These are phyloP conservation scores for Xylota sylvarum DNA, from an alignment of 2,888 invertebrate species.

Conservation along the genomic window DNA sequence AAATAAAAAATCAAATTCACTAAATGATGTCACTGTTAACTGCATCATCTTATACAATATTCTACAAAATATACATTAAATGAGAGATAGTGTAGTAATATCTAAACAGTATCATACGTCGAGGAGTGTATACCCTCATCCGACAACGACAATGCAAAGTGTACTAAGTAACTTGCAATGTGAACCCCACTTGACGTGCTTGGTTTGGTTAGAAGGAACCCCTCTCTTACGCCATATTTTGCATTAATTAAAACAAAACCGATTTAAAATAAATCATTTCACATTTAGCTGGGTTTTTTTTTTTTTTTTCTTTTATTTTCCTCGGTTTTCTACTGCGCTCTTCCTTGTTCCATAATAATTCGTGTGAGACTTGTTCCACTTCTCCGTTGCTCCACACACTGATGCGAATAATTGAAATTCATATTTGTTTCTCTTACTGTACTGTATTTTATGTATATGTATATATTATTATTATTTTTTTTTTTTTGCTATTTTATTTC, in stretches of 20 bases:
- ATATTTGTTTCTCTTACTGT: conserved; percentile 59
- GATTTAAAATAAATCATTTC: conserved; percentile 47
- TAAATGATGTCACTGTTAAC: too few species aligned
- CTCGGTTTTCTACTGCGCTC: not conserved
- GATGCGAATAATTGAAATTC: conserved; percentile 62
- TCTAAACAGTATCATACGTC: not conserved
- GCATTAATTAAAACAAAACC: conserved; percentile 39
- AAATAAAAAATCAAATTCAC: too few species aligned
- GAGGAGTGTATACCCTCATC: not conserved
- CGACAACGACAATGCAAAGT: not conserved
- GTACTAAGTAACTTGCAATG: not conserved
- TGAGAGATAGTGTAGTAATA: not conserved
- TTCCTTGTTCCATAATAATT: conserved; percentile 30
- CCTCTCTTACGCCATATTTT: conserved; percentile 14
- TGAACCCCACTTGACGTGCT: conserved; percentile 1
- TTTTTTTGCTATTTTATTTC: too few species aligned
- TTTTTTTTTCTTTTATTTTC: not conserved
- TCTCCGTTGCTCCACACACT: conserved; percentile 47
- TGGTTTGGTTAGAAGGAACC: not conserved
- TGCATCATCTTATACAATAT: too few species aligned
- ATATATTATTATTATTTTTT: too few species aligned
- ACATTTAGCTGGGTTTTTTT: not conserved
- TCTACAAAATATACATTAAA: too few species aligned
- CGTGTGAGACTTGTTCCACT: conserved; percentile 61
- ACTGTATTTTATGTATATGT: conserved; percentile 33